Base-by-base conservation (phyloP, 2,888 invertebrate species). In the Elmis aenea region DNA sequence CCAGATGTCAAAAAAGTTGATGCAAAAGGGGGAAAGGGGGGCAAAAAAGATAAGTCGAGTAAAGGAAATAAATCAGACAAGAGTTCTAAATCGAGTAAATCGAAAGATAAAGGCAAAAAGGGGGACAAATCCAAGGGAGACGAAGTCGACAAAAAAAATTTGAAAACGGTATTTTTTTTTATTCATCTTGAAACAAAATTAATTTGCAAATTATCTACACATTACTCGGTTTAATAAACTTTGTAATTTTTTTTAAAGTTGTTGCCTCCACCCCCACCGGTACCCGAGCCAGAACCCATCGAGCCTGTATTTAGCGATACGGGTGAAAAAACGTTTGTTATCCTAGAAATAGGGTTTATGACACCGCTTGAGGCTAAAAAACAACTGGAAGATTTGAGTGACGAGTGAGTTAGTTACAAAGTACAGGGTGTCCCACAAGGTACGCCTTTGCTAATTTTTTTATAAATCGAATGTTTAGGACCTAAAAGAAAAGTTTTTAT, bases 301-400 rank as follows among this genome's bases (percentile, higher is more conserved):
- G 25, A 47, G 15, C 54, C 52, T 26, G 46, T 68, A 5, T 62
- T 50, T 38, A 55, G 58, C 32, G 64, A 66, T 35, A 42, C 55
- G 5, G 63, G 61, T 5, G 39, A 55, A 30, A 60, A 57, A 12
- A 62, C 65, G 14, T 66, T 68, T 42, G 50, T 68, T 13, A 43
- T 68, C 10, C 36, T 66, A 1, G 66, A 68, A 52, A 50, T 68
- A 6, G 66, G 64, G 45, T 42, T 68, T 11, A 45, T 56, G 14
- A 51, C 55, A 21, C 58, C 67, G 1, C 34, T 68, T 5, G 42
- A 45, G 10, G 47, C 50, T 13, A 49, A 50, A 39, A 42, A 52
- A 38, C 37, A 56, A 8, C 18, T 64, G 3, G 62, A 65, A 42
- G 64, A 67, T 42, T 30, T 67, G 10, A 46, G 53, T 5, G 28